Evolutionary conservation across 2,888 invertebrate species (phyloP), one percentile per base, ranked within the genome.

Genomic region (Troides helena): DNA sequence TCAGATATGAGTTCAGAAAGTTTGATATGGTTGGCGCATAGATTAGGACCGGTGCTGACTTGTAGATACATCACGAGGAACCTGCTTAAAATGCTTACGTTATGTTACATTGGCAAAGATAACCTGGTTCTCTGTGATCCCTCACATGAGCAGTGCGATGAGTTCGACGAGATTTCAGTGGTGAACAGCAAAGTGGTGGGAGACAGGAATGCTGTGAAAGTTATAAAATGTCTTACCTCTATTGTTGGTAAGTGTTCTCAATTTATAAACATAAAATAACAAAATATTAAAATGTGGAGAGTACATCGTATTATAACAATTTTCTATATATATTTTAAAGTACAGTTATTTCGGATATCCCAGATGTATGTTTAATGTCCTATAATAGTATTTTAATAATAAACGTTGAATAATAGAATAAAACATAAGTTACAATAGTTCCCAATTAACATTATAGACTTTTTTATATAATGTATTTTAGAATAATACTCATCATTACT

Each of bases 1-100:
- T 96, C 97, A 0, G 97, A 97, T 81, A 97, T 97, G 95, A 96
- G 97, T 80, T 95, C 95, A 0, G 98, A 97, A 80, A 97, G 97
- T 79, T 89, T 98, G 1, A 95, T 98, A 72, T 99, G 99, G 99
- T 83, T 99, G 71, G 96, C 98, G 0, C 97, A 98, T 88, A 95
- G 98, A 73, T 90, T 99, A 23, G 99, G 99, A 0, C 99, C 99
- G 0, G 97, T 99, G 62, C 93, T 99, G 36, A 98, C 98, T 0
- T 98, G 99, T 58, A 95, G 97, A 76, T 96, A 97, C 89, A 93
- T 99, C 43, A 97, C 98, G 0, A 94, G 97, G 71, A 99, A 99
- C 92, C 93, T 99, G 74, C 92, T 99, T 17, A 95, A 98, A 80
- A 98, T 99, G 97, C 89, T 99, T 67, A 97, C 98, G 0, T 88